Evolutionary conservation across 37 sponge, comb jelly and placozoan species (phyloP).

Genomic region (Oopsacas minuta): DNA sequence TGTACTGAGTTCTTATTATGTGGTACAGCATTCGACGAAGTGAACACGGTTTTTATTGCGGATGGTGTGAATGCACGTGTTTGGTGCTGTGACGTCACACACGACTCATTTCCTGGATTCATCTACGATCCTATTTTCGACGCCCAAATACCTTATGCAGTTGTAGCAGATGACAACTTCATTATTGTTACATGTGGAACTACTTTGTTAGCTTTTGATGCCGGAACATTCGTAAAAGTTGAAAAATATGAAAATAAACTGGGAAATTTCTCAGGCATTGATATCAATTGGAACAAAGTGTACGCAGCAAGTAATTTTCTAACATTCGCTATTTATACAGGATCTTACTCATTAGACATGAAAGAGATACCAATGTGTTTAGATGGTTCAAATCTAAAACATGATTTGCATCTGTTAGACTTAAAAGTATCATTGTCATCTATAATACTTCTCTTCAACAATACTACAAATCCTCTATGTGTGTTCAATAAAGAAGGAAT

Average conservation of each 20-base stretch:
- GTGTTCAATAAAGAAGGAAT: background rate
- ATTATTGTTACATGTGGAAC: background rate
- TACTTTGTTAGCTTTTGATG: background rate
- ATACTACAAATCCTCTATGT: background rate
- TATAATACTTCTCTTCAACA: background rate
- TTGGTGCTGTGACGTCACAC: conserved; percentile 10
- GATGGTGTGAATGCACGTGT: background rate
- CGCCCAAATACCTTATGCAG: background rate
- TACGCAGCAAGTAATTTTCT: background rate
- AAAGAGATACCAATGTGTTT: background rate
- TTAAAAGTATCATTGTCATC: background rate
- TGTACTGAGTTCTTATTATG: background rate
- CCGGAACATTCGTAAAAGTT: background rate
- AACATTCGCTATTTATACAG: background rate
- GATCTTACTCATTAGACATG: background rate
- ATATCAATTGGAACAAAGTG: background rate
- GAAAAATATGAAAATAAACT: background rate
- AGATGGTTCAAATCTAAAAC: background rate
- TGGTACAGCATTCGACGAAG: background rate
- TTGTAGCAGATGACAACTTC: background rate
- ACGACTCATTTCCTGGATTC: background rate
- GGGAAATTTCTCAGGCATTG: background rate
- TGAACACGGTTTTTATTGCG: background rate
- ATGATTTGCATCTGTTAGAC: background rate
- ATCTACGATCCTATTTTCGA: conserved; percentile 1